Evolutionary conservation across 2,113 vertebrate genomes (phyloP).

Genomic region (Trichechus manatus): DNA sequence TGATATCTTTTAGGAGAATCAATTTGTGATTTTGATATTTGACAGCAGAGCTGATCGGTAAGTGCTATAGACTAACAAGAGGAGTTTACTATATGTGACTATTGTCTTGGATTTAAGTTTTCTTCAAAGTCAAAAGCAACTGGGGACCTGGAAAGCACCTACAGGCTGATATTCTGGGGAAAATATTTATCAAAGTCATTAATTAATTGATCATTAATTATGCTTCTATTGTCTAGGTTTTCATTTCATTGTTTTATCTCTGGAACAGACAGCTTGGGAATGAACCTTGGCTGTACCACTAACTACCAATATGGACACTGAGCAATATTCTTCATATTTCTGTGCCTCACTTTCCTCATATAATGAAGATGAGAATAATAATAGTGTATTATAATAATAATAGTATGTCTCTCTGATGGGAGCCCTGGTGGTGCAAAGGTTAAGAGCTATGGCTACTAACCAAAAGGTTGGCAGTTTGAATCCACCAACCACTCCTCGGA

Average conservation of each 20-base stretch:
- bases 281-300: background rate
- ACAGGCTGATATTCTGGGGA: background rate
- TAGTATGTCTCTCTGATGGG: too few relatives aligned
- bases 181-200: slow-evolving; percentile 27
- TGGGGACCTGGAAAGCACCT: background rate
- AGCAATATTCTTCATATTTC: background rate
- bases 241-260: background rate
- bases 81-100: background rate
- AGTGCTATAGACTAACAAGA: background rate
- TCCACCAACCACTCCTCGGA: too few relatives aligned
- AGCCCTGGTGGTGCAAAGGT: too few relatives aligned
- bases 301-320: background rate
- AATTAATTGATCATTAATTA: background rate
- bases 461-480: too few relatives aligned
- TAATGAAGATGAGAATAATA: background rate
- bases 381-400: background rate
- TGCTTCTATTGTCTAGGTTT: background rate
- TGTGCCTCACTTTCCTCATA: background rate
- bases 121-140: background rate
- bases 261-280: background rate
- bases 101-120: background rate
- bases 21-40: background rate
- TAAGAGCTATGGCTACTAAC: too few relatives aligned
- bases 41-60: background rate
- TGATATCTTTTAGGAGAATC: background rate